Conservation (phyloP, 2,113 vertebrate genomes). For the Amphiprion ocellaris region DNA sequence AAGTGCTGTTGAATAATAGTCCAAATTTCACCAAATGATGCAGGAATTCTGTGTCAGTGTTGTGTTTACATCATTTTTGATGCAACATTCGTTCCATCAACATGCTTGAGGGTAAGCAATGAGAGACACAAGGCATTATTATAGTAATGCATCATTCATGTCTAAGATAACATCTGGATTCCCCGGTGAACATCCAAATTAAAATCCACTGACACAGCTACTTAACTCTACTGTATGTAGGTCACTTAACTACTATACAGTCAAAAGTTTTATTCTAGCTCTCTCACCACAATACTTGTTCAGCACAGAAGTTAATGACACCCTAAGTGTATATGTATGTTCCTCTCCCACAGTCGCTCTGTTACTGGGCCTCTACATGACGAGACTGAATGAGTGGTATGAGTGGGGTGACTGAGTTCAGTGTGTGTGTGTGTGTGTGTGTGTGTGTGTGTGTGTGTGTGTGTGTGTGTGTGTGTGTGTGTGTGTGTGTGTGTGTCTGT, state of each 20-base stretch:
- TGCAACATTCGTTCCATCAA: conserved; percentile 2
- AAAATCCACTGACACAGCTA: conserved; percentile 29
- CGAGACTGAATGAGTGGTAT: conserved; percentile 45
- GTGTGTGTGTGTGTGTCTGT: not conserved
- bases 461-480: conserved; percentile 1
- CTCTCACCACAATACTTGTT: conserved; percentile 48
- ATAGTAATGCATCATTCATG: conserved; percentile 14
- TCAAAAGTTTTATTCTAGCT: conserved; percentile 13
- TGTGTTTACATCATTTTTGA: not conserved
- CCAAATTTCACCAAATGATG: not conserved
- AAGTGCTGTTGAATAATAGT: not conserved
- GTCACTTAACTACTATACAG: conserved; percentile 13
- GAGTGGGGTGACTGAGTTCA: conserved; percentile 73
- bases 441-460: not conserved
- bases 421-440: not conserved
- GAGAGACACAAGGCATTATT: not conserved
- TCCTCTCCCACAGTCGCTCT: conserved; percentile 44
- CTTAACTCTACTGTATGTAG: conserved; percentile 27
- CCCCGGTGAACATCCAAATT: conserved; percentile 24
- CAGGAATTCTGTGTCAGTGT: not conserved
- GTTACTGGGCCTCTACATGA: conserved; percentile 40
- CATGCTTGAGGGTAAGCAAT: conserved; percentile 3
- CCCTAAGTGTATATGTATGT: conserved; percentile 47
- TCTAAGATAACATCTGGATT: conserved; percentile 30
- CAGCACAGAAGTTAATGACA: conserved; percentile 65